phyloP scores from a whole-genome alignment of 1,140 invertebrate species.

The Drosophila persimilis region DNA sequence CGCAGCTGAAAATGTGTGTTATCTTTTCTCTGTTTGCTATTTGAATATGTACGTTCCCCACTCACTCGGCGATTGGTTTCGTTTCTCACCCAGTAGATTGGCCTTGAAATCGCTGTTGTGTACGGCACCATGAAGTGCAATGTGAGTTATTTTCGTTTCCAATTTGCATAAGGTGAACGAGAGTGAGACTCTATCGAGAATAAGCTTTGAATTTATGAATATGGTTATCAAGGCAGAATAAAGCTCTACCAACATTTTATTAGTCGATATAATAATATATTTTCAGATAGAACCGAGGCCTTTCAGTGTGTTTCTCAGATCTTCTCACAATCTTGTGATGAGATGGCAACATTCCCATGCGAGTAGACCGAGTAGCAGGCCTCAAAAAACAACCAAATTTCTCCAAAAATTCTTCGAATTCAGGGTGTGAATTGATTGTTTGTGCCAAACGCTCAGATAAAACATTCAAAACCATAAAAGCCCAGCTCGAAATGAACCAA shows the following conservation, averaged over 20 bases:
- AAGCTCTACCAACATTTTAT: too few species aligned
- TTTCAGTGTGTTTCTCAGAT: neutral
- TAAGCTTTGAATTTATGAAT: neutral
- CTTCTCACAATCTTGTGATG: constrained; percentile 14
- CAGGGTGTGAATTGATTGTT: constrained; percentile 48
- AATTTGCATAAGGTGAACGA: constrained; percentile 71
- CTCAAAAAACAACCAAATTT: constrained; percentile 12
- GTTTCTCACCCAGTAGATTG: constrained; percentile 9
- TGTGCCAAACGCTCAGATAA: constrained; percentile 16
- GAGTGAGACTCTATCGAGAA: constrained; percentile 33
- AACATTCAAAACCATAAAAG: constrained; percentile 22
- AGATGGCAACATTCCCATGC: constrained; percentile 34
- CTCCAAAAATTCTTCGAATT: constrained; percentile 19
- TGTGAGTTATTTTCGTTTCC: constrained; percentile 28
- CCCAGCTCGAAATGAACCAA: constrained; percentile 2
- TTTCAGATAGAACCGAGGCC: neutral
- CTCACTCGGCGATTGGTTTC: constrained; percentile 26
- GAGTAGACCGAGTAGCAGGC: constrained; percentile 8
- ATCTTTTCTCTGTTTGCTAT: constrained; percentile 23
- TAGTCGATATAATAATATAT: neutral
- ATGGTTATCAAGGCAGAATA: neutral
- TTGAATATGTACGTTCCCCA: constrained; percentile 29
- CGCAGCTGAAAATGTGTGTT: constrained; percentile 25
- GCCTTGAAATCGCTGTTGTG: constrained; percentile 43
- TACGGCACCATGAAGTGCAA: constrained; percentile 32